A percentile compares a stretch with the other conserved stretches of the same genome.
These are phyloP conservation scores for Tragulus kanchil DNA, from an alignment of 2,113 vertebrate genomes.

Conservation along the genomic window DNA sequence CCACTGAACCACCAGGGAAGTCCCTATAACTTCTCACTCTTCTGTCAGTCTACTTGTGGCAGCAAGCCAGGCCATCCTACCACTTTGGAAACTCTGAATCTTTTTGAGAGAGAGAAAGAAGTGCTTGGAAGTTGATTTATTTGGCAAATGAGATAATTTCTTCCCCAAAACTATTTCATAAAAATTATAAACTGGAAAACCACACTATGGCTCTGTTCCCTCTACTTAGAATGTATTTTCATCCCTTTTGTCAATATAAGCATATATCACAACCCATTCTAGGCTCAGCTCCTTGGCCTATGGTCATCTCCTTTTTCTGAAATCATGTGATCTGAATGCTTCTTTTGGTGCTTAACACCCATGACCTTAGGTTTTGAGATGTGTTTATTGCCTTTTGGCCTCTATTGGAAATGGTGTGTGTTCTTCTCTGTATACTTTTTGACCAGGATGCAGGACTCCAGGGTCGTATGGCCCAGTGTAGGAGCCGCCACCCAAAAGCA, in stretches of 20 bases:
- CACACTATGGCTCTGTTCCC: not conserved
- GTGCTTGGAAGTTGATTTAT: not conserved
- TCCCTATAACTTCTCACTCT: not conserved
- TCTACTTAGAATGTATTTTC: not conserved
- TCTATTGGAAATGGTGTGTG: not conserved
- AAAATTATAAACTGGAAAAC: constrained; percentile 6
- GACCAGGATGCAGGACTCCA: not conserved
- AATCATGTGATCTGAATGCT: not conserved
- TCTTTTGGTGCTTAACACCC: not conserved
- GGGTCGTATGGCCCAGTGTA: not conserved
- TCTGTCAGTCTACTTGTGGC: not conserved
- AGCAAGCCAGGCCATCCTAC: not conserved
- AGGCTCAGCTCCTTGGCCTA: not conserved
- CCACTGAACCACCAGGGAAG: not conserved
- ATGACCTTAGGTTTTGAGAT: not conserved
- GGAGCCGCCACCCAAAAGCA: not conserved
- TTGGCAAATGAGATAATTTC: not conserved
- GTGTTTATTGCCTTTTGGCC: not conserved
- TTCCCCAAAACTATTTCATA: not conserved
- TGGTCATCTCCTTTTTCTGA: not conserved
- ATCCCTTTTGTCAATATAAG: not conserved
- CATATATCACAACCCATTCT: not conserved
- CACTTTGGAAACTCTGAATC: not conserved
- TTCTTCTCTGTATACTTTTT: not conserved
- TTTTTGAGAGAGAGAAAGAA: not conserved